Conservation (phyloP, 2,888 invertebrate genomes). For the Argyra leucocephala region DNA sequence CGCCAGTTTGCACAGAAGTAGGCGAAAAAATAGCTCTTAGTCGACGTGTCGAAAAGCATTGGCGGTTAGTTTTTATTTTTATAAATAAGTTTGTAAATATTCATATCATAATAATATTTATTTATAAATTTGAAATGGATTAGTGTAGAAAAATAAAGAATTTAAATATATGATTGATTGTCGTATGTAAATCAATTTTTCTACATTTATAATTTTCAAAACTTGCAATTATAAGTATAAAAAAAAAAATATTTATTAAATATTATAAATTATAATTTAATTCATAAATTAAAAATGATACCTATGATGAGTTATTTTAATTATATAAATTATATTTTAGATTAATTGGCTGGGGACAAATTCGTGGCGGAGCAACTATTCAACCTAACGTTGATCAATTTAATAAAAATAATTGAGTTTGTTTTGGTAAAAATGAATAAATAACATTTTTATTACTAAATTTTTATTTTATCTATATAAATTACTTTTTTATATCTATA, state of each 20-base stretch:
- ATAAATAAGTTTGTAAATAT: too few relatives aligned
- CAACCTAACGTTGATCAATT: slow-evolving; percentile 51
- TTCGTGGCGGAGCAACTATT: slow-evolving; percentile 93
- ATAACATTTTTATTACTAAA: too few relatives aligned
- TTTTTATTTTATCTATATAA: too few relatives aligned
- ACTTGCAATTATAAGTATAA: too few relatives aligned
- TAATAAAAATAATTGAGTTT: too few relatives aligned
- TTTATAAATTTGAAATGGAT: too few relatives aligned
- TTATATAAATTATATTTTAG: slow-evolving; percentile 45
- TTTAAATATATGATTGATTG: background rate
- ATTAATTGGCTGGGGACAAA: slow-evolving; percentile 99
- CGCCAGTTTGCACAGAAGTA: slow-evolving; percentile 96
- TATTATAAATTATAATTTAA: too few relatives aligned
- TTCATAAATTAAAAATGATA: too few relatives aligned
- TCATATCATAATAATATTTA: too few relatives aligned
- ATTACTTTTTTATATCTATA: too few relatives aligned
- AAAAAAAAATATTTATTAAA: too few relatives aligned
- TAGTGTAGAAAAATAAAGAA: slow-evolving; percentile 8
- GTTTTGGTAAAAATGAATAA: too few relatives aligned
- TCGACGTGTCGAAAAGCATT: slow-evolving; percentile 97
- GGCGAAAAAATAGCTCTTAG: slow-evolving; percentile 99
- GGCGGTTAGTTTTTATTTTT: slow-evolving; percentile 61
- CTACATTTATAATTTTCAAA: background rate
- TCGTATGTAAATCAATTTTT: background rate
- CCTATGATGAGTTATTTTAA: slow-evolving; percentile 10